Evolutionary conservation across 1,140 invertebrate species (phyloP).

Genomic region (Drosophila bocki): DNA sequence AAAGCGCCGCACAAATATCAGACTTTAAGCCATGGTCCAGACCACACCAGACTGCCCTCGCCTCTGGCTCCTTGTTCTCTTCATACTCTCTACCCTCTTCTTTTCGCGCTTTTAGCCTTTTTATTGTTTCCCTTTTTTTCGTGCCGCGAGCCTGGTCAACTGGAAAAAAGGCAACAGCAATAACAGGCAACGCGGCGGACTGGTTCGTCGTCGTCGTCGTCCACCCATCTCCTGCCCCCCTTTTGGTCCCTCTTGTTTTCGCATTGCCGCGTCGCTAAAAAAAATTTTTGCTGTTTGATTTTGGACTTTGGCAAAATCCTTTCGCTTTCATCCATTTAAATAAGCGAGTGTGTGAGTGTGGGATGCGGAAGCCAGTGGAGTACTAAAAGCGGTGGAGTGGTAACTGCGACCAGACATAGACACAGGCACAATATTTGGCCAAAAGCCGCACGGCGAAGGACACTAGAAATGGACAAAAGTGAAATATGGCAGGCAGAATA

Average conservation of each 20-base stretch:
- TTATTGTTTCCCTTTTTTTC: conserved; percentile 26
- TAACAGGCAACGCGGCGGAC: conserved; percentile 20
- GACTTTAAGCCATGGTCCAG: conserved; percentile 39
- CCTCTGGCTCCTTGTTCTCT: conserved; percentile 2
- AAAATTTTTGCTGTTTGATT: conserved; percentile 77
- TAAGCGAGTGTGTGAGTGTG: conserved; percentile 38
- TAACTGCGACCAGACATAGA: conserved; percentile 59
- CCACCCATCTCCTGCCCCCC: conserved; percentile 15
- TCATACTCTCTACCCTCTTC: conserved; percentile 8
- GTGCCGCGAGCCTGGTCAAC: conserved; percentile 71
- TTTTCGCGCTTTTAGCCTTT: conserved; percentile 48
- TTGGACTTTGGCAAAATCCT: conserved; percentile 83
- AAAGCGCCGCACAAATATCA: conserved; percentile 29
- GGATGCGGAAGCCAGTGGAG: conserved; percentile 23
- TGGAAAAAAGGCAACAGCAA: conserved; percentile 72
- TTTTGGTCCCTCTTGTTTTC: conserved; percentile 31
- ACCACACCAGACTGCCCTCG: conserved; percentile 5
- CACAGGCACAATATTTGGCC: conserved; percentile 45
- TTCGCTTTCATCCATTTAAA: conserved; percentile 84
- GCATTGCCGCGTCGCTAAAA: conserved; percentile 59
- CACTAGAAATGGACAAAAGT: conserved; percentile 49
- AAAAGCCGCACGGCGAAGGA: conserved; percentile 45
- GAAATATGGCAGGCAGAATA: conserved; percentile 44
- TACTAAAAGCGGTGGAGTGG: conserved; percentile 38
- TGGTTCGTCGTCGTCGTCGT: conserved; percentile 6